Percentiles rank a stretch among this genome's conserved stretches.
These are phyloP conservation scores for Phymorhynchus buccinoides DNA, from an alignment of 1,140 invertebrate genomes.

Conservation along the genomic window DNA sequence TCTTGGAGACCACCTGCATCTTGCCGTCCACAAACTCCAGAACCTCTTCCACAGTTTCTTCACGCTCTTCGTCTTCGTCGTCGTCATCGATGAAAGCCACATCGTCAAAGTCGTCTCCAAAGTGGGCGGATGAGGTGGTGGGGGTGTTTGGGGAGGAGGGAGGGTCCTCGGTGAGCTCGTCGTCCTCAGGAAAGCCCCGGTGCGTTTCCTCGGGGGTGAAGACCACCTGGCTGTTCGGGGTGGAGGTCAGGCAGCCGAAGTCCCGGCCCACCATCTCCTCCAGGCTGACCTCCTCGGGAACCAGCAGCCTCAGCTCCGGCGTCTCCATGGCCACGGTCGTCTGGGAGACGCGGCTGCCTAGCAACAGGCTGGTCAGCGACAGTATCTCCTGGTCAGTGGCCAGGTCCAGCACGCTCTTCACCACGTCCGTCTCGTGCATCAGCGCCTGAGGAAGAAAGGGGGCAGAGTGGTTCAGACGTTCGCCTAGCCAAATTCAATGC, in stretches of 20 bases:
- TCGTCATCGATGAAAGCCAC: background rate
- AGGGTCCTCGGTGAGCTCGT: background rate
- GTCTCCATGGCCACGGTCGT: conserved; percentile 10
- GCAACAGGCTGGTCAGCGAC: conserved; percentile 34
- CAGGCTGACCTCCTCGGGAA: conserved; percentile 9
- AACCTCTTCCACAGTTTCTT: conserved; percentile 5
- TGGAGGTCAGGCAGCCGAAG: conserved; percentile 45
- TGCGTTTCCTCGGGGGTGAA: conserved; percentile 42
- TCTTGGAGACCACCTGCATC: conserved; percentile 33
- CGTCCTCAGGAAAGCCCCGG: background rate
- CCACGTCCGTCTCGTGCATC: conserved; percentile 52
- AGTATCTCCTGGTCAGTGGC: conserved; percentile 50
- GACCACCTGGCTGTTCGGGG: conserved; percentile 1
- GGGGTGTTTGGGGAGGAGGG: background rate
- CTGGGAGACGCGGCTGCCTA: conserved; percentile 37
- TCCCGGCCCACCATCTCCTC: conserved; percentile 38
- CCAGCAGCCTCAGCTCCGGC: conserved; percentile 13
- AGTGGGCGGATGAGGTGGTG: background rate
- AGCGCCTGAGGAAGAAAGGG: too few relatives aligned
- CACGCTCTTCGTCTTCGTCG: background rate
- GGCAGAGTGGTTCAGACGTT: too few relatives aligned
- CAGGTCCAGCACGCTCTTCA: conserved; percentile 50
- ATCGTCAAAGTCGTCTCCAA: background rate
- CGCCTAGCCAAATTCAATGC: too few relatives aligned
- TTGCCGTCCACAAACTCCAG: conserved; percentile 25